Evolutionary conservation across 2,888 invertebrate genomes (phyloP).

Genomic region (Amorpha juglandis): DNA sequence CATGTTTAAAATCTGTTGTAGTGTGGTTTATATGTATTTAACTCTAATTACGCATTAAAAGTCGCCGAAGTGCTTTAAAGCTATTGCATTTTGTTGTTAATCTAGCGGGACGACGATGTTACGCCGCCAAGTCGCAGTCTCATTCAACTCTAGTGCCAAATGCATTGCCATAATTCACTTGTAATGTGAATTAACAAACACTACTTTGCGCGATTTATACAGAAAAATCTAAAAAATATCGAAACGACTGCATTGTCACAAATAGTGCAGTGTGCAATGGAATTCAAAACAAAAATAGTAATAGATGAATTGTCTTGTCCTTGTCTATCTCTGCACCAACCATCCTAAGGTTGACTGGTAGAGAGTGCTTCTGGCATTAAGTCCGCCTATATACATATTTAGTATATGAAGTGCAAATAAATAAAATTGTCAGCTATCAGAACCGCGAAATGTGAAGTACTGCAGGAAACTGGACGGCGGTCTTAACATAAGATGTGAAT

Average conservation of each 20-base stretch:
- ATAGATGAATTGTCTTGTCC: too few relatives aligned
- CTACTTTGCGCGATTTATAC: slow-evolving; percentile 46
- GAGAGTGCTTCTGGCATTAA: too few relatives aligned
- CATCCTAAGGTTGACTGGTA: too few relatives aligned
- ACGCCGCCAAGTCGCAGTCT: slow-evolving; percentile 45
- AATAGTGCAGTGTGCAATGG: slow-evolving; percentile 39
- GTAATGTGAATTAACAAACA: slow-evolving; percentile 57
- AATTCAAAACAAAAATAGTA: slow-evolving; percentile 31
- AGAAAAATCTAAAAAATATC: slow-evolving; percentile 46
- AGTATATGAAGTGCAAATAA: too few relatives aligned
- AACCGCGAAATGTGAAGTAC: too few relatives aligned
- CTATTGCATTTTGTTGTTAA: slow-evolving; percentile 40
- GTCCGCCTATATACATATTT: too few relatives aligned
- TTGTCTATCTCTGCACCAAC: too few relatives aligned
- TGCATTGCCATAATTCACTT: slow-evolving; percentile 60
- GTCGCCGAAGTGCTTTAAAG: slow-evolving; percentile 36
- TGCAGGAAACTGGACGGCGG: too few relatives aligned
- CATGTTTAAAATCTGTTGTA: slow-evolving; percentile 4
- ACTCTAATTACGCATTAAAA: slow-evolving; percentile 28
- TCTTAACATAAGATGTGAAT: too few relatives aligned
- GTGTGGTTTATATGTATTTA: slow-evolving; percentile 5
- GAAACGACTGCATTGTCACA: slow-evolving; percentile 31
- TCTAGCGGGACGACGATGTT: slow-evolving; percentile 42
- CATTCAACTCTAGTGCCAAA: slow-evolving; percentile 61
- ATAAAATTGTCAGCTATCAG: too few relatives aligned